Evolutionary conservation across 2,888 invertebrate genomes (phyloP).

Genomic region (Cephus rjabovi): DNA sequence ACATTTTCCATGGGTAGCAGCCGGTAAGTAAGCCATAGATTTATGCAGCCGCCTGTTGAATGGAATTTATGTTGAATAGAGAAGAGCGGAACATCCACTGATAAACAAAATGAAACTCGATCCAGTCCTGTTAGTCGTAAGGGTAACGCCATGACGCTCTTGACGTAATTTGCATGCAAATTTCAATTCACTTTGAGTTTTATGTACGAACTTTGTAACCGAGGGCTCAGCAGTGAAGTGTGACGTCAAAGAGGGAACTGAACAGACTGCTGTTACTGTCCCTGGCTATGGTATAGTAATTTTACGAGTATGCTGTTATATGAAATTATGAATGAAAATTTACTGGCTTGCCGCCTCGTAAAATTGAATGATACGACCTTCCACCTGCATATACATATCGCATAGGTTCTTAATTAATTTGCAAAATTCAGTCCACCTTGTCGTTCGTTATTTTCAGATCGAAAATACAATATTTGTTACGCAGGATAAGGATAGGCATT

Average conservation of each 20-base stretch:
- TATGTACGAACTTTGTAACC: constrained; percentile 4
- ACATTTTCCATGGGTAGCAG: neutral
- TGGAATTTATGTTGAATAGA: constrained; percentile 8
- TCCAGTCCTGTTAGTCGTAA: neutral
- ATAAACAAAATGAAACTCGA: constrained; percentile 6
- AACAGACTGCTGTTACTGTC: neutral
- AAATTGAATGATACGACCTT: neutral
- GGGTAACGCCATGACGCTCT: neutral
- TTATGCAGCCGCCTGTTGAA: constrained; percentile 14
- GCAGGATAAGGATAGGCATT: neutral
- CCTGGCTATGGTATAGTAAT: neutral
- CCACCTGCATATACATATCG: neutral
- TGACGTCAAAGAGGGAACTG: neutral
- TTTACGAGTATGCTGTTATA: constrained; percentile 3
- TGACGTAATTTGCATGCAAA: constrained; percentile 5
- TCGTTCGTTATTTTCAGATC: neutral
- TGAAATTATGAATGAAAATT: constrained; percentile 9
- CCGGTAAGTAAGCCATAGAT: constrained; percentile 6
- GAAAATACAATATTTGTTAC: neutral
- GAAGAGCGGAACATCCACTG: neutral
- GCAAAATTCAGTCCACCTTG: neutral
- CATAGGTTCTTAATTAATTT: neutral
- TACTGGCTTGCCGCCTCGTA: neutral
- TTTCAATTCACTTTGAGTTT: constrained; percentile 9
- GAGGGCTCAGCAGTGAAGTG: neutral